These are phyloP conservation scores for Drosophila sordidapex DNA, from an alignment of 2,888 invertebrate genomes.

Conservation along the genomic window DNA sequence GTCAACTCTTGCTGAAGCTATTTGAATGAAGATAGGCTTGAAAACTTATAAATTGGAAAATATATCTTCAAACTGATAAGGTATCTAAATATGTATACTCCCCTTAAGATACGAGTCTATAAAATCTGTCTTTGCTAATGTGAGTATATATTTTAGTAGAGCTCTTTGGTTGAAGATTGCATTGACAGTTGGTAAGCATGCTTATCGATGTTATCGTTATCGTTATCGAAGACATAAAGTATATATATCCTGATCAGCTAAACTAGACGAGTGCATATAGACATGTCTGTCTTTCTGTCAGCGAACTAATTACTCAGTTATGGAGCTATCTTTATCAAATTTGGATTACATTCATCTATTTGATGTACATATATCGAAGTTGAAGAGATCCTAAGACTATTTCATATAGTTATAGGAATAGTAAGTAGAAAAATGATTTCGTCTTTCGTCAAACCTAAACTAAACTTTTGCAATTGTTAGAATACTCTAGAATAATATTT, in stretches of 20 bases:
- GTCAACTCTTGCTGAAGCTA: neutral
- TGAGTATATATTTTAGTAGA: neutral
- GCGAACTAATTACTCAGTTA: neutral
- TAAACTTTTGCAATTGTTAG: neutral
- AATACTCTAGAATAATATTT: neutral
- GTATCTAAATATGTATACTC: rapidly evolving
- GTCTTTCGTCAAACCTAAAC: neutral
- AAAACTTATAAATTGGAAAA: neutral
- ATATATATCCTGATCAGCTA: neutral
- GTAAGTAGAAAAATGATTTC: no score
- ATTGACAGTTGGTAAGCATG: no score
- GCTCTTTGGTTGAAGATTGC: neutral
- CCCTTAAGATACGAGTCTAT: neutral
- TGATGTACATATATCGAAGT: neutral
- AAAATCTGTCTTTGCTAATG: rapidly evolving
- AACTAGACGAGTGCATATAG: rapidly evolving
- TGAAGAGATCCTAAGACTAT: neutral
- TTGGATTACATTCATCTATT: neutral
- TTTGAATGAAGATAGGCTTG: neutral
- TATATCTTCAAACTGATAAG: neutral
- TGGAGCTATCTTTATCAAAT: neutral
- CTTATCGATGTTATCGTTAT: no score
- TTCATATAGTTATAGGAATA: neutral
- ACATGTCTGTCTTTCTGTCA: neutral
- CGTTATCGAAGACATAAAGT: neutral